Base-by-base conservation (phyloP, 37 sponge, comb jelly and placozoan genomes). In the Geodia barretti region DNA sequence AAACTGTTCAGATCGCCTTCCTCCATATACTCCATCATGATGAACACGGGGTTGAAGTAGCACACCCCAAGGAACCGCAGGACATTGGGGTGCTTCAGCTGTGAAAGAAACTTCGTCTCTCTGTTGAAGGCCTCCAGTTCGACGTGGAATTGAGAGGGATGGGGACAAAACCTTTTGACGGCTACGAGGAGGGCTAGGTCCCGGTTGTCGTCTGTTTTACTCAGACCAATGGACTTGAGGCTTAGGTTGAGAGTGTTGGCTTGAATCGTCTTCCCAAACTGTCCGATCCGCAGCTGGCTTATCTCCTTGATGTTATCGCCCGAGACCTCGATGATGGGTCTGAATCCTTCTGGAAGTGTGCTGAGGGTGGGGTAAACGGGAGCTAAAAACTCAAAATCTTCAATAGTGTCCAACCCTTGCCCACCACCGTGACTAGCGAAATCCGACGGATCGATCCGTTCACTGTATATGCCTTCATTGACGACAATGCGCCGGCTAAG, bases 1-100 rank as follows among this genome's bases (percentile, higher is more conserved):
- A 72, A 92, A 81, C 84, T 79, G 69, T 89, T 86, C 59, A 95
- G 70, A 72, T 95, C 96, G 41, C 93, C 93, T 33, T 95, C 83
- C 76, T 89, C 81, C 91, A 95, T 88, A 75, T 92, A 95, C 81
- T 96, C 96, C 93, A 96, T 96, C 79, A 92, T 83, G 26, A 93
- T 89, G 87, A 89, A 93, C 1, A 76, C 69, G 4, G 73, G 68
- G 2, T 74, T 70, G 43, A 30, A 39, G 24, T 68, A 20, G 73
- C 83, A 88, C 34, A 85, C 78, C 25, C 83, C 91, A 41, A 91
- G 68, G 32, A 91, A 31, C 2, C 83, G 78, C 7, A 91, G 68
- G 63, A 91, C 91, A 66, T 84, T 84, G 29, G 70, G 40, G 34
- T 90, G 90, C n/a, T 73, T 82, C 76, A 91, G 47, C 20, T 79